Percentiles rank a stretch among this genome's conserved stretches.
Conservation (phyloP, 2,797 vertebrate genomes). For the Limnodromus scolopaceus region DNA sequence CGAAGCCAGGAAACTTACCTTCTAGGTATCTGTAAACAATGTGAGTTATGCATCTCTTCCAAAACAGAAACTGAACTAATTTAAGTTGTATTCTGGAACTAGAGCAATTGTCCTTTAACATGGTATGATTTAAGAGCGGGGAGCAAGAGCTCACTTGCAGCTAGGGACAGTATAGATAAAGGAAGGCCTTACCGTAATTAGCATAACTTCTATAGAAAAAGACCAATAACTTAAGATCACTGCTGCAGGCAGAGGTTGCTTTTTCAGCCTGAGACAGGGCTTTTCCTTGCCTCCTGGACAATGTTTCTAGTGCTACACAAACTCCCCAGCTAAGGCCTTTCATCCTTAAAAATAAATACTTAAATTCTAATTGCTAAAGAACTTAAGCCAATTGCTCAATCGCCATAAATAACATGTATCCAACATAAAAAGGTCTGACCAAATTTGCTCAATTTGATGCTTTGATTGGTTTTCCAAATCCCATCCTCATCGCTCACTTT, state of each 20-base stretch:
- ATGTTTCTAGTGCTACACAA: not conserved
- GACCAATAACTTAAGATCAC: not conserved
- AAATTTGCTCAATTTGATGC: not conserved
- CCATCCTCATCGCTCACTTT: not conserved
- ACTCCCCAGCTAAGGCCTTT: not conserved
- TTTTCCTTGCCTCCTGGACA: not conserved
- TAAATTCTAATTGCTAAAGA: not conserved
- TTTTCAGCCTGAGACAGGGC: not conserved
- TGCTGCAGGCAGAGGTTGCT: not conserved
- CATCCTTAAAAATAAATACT: not conserved
- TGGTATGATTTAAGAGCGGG: fast-evolving
- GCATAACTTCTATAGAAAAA: not conserved
- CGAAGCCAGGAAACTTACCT: not conserved
- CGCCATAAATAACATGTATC: fast-evolving
- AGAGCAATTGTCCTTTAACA: not conserved
- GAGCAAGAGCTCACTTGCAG: not conserved
- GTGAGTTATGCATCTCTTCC: not conserved
- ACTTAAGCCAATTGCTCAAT: not conserved
- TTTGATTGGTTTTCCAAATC: not conserved
- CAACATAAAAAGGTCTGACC: not conserved
- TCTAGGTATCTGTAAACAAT: not conserved
- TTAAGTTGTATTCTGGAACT: not conserved
- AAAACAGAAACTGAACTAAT: not conserved
- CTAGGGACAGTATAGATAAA: not conserved
- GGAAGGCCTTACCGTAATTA: not conserved